These are phyloP conservation scores for Xestia rhomboidea DNA, from an alignment of 2,888 invertebrate species.

Conservation along the genomic window DNA sequence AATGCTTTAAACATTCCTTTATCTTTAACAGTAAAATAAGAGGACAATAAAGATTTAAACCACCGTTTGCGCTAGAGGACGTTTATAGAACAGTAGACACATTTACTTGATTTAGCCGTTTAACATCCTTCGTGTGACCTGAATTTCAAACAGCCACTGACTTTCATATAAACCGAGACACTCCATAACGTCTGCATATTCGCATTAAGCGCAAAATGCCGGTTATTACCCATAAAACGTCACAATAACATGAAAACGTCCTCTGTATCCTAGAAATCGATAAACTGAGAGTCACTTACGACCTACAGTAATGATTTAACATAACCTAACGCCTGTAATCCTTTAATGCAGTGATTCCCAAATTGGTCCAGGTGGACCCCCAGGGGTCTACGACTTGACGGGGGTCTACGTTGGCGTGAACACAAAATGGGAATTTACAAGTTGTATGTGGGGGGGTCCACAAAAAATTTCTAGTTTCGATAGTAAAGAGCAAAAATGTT, in stretches of 20 bases:
- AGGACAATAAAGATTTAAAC: not conserved
- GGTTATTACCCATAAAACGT: slow-evolving; percentile 49
- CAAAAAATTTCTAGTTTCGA: too few species aligned
- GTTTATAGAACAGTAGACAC: not conserved
- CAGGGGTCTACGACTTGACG: too few species aligned
- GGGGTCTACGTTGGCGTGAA: too few species aligned
- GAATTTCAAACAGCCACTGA: slow-evolving; percentile 18
- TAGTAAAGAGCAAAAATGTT: too few species aligned
- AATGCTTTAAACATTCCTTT: not conserved
- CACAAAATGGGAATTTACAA: too few species aligned
- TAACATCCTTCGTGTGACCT: slow-evolving; percentile 27
- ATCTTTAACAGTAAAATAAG: not conserved
- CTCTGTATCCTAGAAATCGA: slow-evolving; percentile 44
- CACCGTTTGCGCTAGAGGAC: not conserved
- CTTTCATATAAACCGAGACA: slow-evolving; percentile 26
- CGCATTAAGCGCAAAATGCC: slow-evolving; percentile 28
- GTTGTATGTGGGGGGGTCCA: too few species aligned
- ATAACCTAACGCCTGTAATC: not conserved
- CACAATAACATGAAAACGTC: slow-evolving; percentile 22
- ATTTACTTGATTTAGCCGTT: not conserved
- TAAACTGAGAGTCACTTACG: slow-evolving; percentile 37
- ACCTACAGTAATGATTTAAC: slow-evolving; percentile 11
- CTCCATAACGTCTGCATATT: slow-evolving; percentile 37
- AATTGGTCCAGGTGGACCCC: too few species aligned
- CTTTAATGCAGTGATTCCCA: too few species aligned